Conservation (phyloP, 2,797 vertebrate species). For the Epinephelus coioides region DNA sequence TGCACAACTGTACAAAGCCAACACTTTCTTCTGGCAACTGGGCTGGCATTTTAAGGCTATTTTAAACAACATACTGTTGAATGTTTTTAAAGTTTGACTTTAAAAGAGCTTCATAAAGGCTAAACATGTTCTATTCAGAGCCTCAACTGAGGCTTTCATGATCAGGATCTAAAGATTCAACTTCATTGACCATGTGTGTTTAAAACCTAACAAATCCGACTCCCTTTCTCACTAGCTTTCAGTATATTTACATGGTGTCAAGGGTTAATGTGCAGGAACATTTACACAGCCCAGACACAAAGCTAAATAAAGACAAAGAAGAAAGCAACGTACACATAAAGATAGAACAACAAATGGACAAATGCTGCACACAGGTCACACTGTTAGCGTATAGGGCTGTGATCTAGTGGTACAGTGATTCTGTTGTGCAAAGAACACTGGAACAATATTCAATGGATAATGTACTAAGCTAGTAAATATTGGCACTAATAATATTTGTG, state of each 20-base stretch:
- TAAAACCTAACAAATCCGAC: background rate
- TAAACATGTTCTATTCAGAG: background rate
- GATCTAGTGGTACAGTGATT: background rate
- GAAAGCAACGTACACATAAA: background rate
- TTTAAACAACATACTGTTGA: no score
- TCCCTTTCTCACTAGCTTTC: background rate
- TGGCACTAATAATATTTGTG: conserved; percentile 30
- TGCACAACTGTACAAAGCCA: no score
- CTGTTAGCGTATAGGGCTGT: background rate
- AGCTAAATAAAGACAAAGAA: background rate
- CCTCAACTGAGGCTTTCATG: no score
- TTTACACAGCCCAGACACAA: background rate
- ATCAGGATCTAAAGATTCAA: background rate
- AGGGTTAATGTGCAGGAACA: no score
- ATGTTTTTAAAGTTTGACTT: no score
- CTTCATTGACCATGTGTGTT: background rate
- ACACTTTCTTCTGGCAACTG: no score
- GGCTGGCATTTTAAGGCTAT: no score
- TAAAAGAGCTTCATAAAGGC: no score
- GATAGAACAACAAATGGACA: background rate
- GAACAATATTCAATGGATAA: background rate
- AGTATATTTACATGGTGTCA: background rate
- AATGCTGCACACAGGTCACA: background rate
- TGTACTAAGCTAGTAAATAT: background rate
- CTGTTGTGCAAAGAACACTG: background rate